phyloP scores from a whole-genome alignment of 2,797 vertebrate genomes.

The Xenentodon cancila region DNA sequence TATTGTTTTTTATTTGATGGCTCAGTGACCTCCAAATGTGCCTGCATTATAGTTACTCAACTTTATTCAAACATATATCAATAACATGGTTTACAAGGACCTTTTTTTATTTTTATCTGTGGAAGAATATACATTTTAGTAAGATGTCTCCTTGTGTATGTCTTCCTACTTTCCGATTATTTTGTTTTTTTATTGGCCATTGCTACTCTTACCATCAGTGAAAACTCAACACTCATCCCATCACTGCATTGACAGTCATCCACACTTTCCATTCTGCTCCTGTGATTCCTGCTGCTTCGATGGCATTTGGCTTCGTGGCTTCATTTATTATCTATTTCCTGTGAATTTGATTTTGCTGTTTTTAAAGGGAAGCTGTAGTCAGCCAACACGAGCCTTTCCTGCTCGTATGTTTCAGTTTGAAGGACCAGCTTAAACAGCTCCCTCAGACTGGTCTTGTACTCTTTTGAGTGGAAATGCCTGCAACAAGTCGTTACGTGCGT shows the following conservation, averaged over 20 bases:
- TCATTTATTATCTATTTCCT: not conserved
- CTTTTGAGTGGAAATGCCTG: slow-evolving; percentile 27
- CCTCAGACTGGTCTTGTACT: not conserved
- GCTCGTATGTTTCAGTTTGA: slow-evolving; percentile 10
- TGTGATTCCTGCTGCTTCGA: not conserved
- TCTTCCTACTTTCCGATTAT: no score
- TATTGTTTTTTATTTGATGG: not conserved
- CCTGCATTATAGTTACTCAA: not conserved
- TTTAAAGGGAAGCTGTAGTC: not conserved
- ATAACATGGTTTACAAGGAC: no score
- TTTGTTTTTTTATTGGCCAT: no score
- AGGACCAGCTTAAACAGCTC: not conserved
- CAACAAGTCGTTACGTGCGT: not conserved
- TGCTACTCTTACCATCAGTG: no score
- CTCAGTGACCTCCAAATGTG: not conserved
- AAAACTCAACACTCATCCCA: no score
- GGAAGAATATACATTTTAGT: no score
- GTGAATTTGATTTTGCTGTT: slow-evolving; percentile 5
- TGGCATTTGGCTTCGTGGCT: not conserved
- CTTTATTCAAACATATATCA: not conserved
- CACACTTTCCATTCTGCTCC: not conserved
- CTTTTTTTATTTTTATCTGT: no score
- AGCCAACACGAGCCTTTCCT: slow-evolving; percentile 1
- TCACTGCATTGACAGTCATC: not conserved
- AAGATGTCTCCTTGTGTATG: no score